Evolutionary conservation across 2,888 invertebrate genomes (phyloP), one percentile per base, ranked within the genome.

Genomic region (Apamea monoglypha): DNA sequence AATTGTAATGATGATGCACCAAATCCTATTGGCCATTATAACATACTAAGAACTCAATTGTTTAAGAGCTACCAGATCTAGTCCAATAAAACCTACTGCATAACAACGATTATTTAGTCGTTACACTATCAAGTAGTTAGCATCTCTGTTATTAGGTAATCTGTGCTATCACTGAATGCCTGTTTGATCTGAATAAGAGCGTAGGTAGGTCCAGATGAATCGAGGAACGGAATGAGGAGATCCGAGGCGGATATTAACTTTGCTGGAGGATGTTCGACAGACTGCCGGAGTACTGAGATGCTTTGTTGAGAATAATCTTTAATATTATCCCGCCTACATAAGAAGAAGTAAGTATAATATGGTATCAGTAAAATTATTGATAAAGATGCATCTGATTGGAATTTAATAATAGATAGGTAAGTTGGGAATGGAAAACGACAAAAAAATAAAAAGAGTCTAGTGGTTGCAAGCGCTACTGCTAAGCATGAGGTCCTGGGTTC

Each of bases 221-320:
- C 68, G 71, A 89, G 90, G 87, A 90, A 91, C 87, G 88, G 89
- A 91, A 90, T 90, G 90, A 90, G 90, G 85, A 80, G 81, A 87
- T 89, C 88, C 87, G 88, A 88, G 79, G 83, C 91, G 92, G 93
- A 93, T 93, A 93, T 93, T 92, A 93, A 91, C 89, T 68, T 92
- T 92, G 90, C 90, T 87, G 67, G 85, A 90, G 90, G 87, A 89
- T 88, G 86, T 89, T 88, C 88, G 87, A 89, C 82, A 88, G 84
- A 84, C 82, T 81, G 77, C 68, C 18, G 16, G 40, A 64, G 40
- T 53, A 79, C 80, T 80, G 84, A 72, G 59, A 66, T 67, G 61
- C 75, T 67, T 76, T 87, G 77, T 80, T 74, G 10, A 36, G 44
- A 67, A 21, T 50, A 18, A 68, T 64, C 8, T 7, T 59, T 70